Evolutionary conservation across 1,140 invertebrate genomes (phyloP), one percentile per base, ranked within the genome.

Genomic region (Myzus persicae): DNA sequence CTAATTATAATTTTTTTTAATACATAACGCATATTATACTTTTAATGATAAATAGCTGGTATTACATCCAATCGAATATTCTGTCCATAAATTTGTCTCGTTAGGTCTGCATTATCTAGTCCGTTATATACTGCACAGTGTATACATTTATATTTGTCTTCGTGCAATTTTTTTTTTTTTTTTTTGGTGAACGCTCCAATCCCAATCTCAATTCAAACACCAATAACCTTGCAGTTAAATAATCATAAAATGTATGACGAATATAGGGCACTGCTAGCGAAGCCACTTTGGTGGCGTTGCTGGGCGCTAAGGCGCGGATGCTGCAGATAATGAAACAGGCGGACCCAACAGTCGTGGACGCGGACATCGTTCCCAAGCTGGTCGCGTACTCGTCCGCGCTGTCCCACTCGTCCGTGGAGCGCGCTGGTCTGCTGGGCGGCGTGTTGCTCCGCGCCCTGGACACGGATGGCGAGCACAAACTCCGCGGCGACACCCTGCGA

Each of bases 401-500:
- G 95, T 96, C 98, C 2, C 99, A 99, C 95, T 99, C 98, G 36
- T 99, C 98, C 0, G 98, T 99, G 2, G 98, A 99, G 95, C 96
- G 98, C 31, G 98, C 98, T 42, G 98, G 98, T 9, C 96, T 99
- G 84, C 95, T 99, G 36, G 98, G 98, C 18, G 98, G 98, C 67
- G 97, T 99, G 1, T 97, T 97, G 94, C 96, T 99, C 94, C 96
- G 97, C 46, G 96, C 97, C 11, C 95, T 99, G 36, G 96, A 97
- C 81, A 97, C 97, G 0, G 98, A 99, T 95, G 96, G 96, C 6
- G 97, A 98, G 93, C 97, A 97, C 94, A 96, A 96, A 90, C 95
- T 99, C 36, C 96, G 98, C 90, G 99, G 98, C 18, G 96, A 97
- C 42, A 97, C 97, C 0, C 95, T 99, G 20, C 96, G 97, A 85